Evolutionary conservation across 2,113 vertebrate species (phyloP), one percentile per base, ranked within the genome.

Genomic region (Podocnemis expansa): DNA sequence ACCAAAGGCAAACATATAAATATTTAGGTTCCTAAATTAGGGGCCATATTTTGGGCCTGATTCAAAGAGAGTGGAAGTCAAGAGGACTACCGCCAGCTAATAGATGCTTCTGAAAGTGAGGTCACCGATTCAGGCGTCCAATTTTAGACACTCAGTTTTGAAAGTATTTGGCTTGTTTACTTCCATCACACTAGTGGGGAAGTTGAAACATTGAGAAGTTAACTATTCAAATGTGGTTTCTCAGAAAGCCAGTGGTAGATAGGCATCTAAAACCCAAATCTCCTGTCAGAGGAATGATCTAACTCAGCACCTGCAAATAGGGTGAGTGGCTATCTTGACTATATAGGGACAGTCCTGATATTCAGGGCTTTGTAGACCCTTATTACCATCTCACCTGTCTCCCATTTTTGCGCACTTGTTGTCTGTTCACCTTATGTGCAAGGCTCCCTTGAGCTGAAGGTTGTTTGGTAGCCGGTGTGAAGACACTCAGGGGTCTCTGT

Each of bases 11-110:
- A 38, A 51, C 29, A 10, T 5, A 47, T 80, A 60, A 56, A 43
- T 60, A 9, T 90, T 93, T 94, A 3, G 51, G 47, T 51, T 38
- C 56, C 4, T 27, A 38, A 51, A 87, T 49, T 78, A 73, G 45
- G 14, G 38, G 31, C n/a, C 25, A 43, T 13, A 21, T 55, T 51
- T 52, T 67, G 43, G 84, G 43, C 58, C 45, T n/a, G 4, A 10
- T 45, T 41, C 0, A 9, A 41, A n/a, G 6, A 2, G 10, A 9
- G 31, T 43, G 79, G 12, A 25, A 25, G 3, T n/a, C n/a, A 45
- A 45, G 38, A 45, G 12, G 11, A 76, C 38, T 27, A 43, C 24
- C 41, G 22, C 3, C 11, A 45, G 73, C 25, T 45, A 43, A 24
- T 45, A 43, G 43, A 12, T 1, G 38, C 31, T 7, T 29, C 0